phyloP scores from a whole-genome alignment of 2,888 invertebrate genomes.

The Galerucella pusilla region DNA sequence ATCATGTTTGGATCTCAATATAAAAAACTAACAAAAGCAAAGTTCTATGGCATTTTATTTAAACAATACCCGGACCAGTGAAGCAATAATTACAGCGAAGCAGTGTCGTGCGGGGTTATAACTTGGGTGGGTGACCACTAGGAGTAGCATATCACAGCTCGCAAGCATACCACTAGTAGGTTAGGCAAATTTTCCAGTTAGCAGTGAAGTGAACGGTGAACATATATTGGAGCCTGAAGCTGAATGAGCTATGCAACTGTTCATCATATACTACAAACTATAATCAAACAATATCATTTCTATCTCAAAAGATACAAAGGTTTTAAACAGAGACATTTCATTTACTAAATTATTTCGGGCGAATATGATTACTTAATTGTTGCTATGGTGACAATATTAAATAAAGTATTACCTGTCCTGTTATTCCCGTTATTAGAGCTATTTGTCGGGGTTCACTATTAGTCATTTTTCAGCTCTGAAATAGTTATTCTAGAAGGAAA shows the following conservation, averaged over 20 bases:
- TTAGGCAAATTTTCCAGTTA: no score
- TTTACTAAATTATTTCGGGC: no score
- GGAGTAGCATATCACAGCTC: no score
- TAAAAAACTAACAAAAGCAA: neutral
- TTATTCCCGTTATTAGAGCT: conserved; percentile 96
- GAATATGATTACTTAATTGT: neutral
- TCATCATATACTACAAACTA: neutral
- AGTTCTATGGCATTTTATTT: neutral
- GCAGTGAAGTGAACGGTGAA: no score
- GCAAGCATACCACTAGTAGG: no score
- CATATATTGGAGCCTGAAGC: neutral
- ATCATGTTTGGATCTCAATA: neutral
- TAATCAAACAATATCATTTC: no score
- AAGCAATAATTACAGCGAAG: no score
- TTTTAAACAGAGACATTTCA: no score
- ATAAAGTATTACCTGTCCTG: conserved; percentile 84
- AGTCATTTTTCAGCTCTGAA: conserved; percentile 34
- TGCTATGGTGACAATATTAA: neutral
- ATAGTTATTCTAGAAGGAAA: neutral
- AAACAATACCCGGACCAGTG: no score
- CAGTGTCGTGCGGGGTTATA: no score
- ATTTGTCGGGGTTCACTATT: conserved; percentile 68
- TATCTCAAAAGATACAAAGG: no score
- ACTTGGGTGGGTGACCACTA: no score
- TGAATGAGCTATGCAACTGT: neutral